Conservation (phyloP, 1,140 invertebrate genomes). For the Aphelinus certus region DNA sequence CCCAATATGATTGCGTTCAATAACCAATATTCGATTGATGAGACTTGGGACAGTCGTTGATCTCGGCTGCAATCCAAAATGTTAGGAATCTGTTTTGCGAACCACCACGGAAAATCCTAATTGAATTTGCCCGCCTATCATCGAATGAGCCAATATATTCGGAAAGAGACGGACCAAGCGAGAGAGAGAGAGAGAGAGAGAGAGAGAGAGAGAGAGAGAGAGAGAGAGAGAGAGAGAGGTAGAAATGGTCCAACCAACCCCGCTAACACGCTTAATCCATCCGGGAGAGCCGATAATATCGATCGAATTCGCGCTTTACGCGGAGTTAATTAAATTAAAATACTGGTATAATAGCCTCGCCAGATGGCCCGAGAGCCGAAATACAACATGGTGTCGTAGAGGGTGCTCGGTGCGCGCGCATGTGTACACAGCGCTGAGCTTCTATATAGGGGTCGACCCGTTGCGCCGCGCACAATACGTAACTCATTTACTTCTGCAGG, state of each 20-base stretch:
- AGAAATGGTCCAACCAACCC: constrained; percentile 19
- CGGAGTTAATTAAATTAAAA: constrained; percentile 66
- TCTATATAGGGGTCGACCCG: constrained; percentile 1
- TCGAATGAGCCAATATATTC: too few species aligned
- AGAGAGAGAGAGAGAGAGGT: too few species aligned
- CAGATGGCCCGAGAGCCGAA: constrained; percentile 61
- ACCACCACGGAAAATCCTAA: constrained; percentile 62
- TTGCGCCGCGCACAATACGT: constrained; percentile 56
- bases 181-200: neutral
- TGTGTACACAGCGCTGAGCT: neutral
- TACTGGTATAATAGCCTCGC: constrained; percentile 63
- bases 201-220: neutral
- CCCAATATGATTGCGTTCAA: too few species aligned
- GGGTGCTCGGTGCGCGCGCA: constrained; percentile 21
- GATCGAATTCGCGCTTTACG: constrained; percentile 59
- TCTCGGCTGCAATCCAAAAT: neutral
- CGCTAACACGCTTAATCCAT: constrained; percentile 63
- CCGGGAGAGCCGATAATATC: constrained; percentile 63
- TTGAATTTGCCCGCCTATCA: constrained; percentile 51
- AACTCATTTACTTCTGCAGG: constrained; percentile 64
- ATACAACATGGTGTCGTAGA: constrained; percentile 60
- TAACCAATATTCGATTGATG: neutral
- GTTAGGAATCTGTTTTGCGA: constrained; percentile 60
- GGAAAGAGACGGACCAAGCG: constrained; percentile 6
- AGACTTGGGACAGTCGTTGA: neutral